Base-by-base conservation (phyloP, 2,888 invertebrate genomes). In the Drepana falcataria region DNA sequence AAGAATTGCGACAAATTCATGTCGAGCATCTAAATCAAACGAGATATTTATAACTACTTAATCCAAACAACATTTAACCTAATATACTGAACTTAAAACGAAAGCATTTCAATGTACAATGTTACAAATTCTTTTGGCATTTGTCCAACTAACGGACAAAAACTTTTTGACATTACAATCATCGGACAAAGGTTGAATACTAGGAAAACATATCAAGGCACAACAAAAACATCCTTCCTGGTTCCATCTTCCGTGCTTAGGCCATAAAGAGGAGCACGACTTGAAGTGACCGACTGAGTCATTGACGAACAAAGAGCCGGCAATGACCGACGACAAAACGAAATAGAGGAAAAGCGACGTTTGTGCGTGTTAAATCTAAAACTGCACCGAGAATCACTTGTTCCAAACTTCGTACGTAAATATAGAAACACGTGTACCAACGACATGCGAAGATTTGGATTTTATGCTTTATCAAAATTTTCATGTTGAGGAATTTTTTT, bases 151-250 rank as follows among this genome's bases (percentile, higher is more conserved):
- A 66, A 54, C 55, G 47, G 57, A 69, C 70, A 76, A 78, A 78
- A 75, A 71, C 59, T 51, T 58, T 47, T 59, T 56, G 68, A 65
- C 65, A 68, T 65, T 61, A 9, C 1, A 3, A 44, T 7, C 44
- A 61, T 63, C 57, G 59, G 68, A 77, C 75, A 79, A 80, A 77
- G 73, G 66, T 67, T 66, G 57, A 57, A 40, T 68, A 68, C 65
- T 69, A 77, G 69, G 75, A 73, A 72, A 77, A 70, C 68, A 73
- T 69, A 64, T 64, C 54, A 63, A 65, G 69, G 63, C 60, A 69
- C 66, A 70, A 79, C 71, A 77, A 75, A 75, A 75, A 67, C 68
- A 35, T 65, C 61, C 71, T 85, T 85, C 83, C 83, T 80, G 64
- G 72, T 79, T 77, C 66, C 72, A 77, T 73, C 72, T 77, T 75